Percentiles rank a stretch among this genome's conserved stretches.
Evolutionary conservation across 1,140 invertebrate genomes (phyloP).

Genomic region (Schmidtea mediterranea): DNA sequence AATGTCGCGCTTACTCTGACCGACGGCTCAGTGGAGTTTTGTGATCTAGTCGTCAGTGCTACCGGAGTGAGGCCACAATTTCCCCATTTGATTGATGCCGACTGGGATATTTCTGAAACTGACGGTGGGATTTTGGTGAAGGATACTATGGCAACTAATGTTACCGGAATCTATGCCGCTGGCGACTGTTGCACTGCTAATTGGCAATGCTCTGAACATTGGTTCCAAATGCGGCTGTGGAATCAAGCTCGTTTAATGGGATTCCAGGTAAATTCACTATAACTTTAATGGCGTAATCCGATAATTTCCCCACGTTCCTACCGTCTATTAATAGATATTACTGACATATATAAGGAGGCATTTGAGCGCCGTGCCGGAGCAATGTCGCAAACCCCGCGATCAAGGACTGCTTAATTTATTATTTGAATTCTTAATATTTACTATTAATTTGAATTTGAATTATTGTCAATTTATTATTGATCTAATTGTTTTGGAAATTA

Average conservation of each 20-base stretch:
- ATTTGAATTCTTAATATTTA: too few species aligned
- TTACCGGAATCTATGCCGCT: slow-evolving; percentile 56
- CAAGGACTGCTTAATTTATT: too few species aligned
- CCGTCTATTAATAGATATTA: too few species aligned
- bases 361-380: too few species aligned
- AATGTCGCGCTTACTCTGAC: slow-evolving; percentile 29
- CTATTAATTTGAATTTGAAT: too few species aligned
- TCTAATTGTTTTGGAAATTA: too few species aligned
- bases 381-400: too few species aligned
- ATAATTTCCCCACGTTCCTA: too few species aligned
- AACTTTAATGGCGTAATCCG: neutral
- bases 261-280: neutral
- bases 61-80: slow-evolving; percentile 55
- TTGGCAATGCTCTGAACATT: slow-evolving; percentile 38
- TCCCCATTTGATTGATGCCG: slow-evolving; percentile 13
- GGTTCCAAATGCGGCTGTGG: slow-evolving; percentile 61
- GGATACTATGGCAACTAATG: slow-evolving; percentile 52
- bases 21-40: slow-evolving; percentile 44
- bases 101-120: slow-evolving; percentile 9
- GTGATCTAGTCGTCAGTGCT: slow-evolving; percentile 76
- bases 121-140: slow-evolving; percentile 48
- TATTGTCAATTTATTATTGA: too few species aligned
- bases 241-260: slow-evolving; percentile 93
- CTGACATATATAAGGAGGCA: too few species aligned
- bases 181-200: slow-evolving; percentile 60